Conservation (phyloP, 2,113 vertebrate species). For the Edolisoma coerulescens region DNA sequence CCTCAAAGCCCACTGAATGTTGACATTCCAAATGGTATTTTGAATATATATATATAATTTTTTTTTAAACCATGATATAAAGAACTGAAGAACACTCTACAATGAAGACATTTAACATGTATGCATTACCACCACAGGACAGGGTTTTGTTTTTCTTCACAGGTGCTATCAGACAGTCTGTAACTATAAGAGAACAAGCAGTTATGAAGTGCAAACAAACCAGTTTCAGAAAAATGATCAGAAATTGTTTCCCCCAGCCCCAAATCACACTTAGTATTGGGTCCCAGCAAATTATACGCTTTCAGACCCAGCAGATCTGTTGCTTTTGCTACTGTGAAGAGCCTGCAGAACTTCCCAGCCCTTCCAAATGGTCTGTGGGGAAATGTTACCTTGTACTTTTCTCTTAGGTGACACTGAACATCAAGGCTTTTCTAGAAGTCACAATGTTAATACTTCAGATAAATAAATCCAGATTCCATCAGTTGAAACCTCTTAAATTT, state of each 20-base stretch:
- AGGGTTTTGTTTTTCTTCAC: neutral
- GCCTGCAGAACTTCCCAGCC: neutral
- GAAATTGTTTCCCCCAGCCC: neutral
- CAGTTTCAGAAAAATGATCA: neutral
- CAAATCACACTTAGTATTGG: neutral
- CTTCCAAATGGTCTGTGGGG: neutral
- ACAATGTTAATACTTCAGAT: neutral
- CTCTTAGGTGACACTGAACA: neutral
- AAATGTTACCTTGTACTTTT: neutral
- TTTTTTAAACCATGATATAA: neutral
- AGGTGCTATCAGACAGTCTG: slow-evolving; percentile 5
- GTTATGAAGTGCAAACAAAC: slow-evolving; percentile 15
- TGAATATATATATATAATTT: neutral
- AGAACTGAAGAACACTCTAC: slow-evolving; percentile 19
- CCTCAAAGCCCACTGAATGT: slow-evolving; percentile 65
- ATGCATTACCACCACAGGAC: slow-evolving; percentile 22
- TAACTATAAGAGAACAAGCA: slow-evolving; percentile 36
- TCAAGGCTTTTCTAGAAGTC: neutral
- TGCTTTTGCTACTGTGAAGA: neutral
- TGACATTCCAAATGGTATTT: slow-evolving; percentile 58
- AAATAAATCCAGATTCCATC: neutral
- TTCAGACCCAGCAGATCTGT: neutral
- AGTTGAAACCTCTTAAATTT: neutral
- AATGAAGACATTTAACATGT: slow-evolving; percentile 4
- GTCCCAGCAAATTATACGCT: neutral